These are phyloP conservation scores for Tricholauxania praeusta DNA, from an alignment of 2,888 invertebrate species.

Conservation along the genomic window DNA sequence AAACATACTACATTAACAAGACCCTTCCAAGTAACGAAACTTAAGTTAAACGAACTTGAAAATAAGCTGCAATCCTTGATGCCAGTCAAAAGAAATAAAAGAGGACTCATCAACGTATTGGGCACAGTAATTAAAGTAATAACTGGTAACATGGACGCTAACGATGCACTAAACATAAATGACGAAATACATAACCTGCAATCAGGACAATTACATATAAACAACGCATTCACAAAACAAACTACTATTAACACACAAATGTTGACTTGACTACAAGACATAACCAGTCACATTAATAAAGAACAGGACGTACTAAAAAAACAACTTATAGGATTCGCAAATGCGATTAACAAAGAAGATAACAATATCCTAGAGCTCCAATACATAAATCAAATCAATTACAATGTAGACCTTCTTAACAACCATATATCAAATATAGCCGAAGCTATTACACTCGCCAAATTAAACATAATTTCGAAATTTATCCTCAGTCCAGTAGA, in stretches of 20 bases:
- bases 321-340: slow-evolving; percentile 30
- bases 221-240: slow-evolving; percentile 27
- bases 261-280: slow-evolving; percentile 41
- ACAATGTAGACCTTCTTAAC: slow-evolving; percentile 41
- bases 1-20: neutral
- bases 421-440: slow-evolving; percentile 38
- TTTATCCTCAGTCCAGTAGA: slow-evolving; percentile 41
- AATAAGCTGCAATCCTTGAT: slow-evolving; percentile 30
- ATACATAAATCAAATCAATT: slow-evolving; percentile 33
- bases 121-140: slow-evolving; percentile 39
- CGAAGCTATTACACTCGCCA: slow-evolving; percentile 43
- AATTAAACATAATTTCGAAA: slow-evolving; percentile 45
- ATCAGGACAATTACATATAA: neutral
- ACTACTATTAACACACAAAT: slow-evolving; percentile 39
- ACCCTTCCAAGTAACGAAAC: slow-evolving; percentile 24
- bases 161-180: slow-evolving; percentile 34
- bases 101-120: slow-evolving; percentile 41
- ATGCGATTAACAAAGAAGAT: slow-evolving; percentile 27
- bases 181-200: neutral
- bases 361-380: neutral
- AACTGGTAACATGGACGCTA: slow-evolving; percentile 44
- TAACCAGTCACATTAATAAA: slow-evolving; percentile 43
- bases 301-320: slow-evolving; percentile 39
- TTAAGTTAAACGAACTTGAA: slow-evolving; percentile 36
- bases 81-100: slow-evolving; percentile 28